Evolutionary conservation across 2,888 invertebrate species (phyloP), one percentile per base, ranked within the genome.

Genomic region (Noctua comes): DNA sequence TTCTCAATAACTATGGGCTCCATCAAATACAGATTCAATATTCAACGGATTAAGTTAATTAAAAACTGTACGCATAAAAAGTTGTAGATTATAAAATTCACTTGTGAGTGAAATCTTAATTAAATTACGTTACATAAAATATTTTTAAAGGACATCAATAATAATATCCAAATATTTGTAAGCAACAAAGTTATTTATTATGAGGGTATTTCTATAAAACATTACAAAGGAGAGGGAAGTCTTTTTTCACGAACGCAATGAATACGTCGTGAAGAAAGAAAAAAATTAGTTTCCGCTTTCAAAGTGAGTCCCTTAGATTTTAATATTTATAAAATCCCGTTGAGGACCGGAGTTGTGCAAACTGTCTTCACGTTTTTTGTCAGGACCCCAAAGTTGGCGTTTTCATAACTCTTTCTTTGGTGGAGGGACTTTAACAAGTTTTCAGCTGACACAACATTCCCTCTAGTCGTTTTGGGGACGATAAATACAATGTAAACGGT

Each of bases 381-480:
- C 88, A 88, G 88, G 92, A 92, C 92, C 94, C 93, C 88, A 93
- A 96, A 96, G 93, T 96, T 95, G 91, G 92, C 94, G 92, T 94
- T 96, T 95, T 95, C 94, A 95, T 95, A 96, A 96, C 95, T 96
- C 95, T 93, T 94, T 94, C 93, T 93, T 94, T 93, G 91, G 91
- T 90, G 89, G 90, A 88, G 91, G 91, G 94, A 94, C 92, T 95
- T 95, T 93, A 91, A 92, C 93, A 95, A 96, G 94, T 95, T 95
- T 95, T 92, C 88, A 86, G 94, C 94, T 95, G 95, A 95, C 93
- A 92, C 91, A 93, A 93, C 93, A 92, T 90, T 89, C 88, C 90
- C 74, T 83, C 80, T 72, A 75, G 79, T 80, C 84, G 80, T 83
- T 88, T 90, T 80, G 77, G 86, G 80, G 79, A 85, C 85, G 89